Conservation (phyloP, 2,113 vertebrate genomes). For the Dicrurus megarhynchus region DNA sequence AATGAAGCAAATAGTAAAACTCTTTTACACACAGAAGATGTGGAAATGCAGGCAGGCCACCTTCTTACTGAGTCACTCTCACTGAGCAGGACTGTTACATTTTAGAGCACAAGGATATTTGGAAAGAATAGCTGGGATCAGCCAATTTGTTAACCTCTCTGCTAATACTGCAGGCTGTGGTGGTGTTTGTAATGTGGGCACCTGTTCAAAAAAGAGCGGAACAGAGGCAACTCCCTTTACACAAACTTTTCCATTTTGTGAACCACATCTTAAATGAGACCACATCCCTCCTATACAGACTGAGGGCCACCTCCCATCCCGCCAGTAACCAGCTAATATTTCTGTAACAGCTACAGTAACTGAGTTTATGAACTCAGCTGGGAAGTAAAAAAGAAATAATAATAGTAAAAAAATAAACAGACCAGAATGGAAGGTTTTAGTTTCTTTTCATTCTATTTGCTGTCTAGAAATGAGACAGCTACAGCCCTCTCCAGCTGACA, state of each 20-base stretch:
- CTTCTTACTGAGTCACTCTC: neutral
- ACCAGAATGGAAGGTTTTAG: neutral
- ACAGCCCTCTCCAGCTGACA: neutral
- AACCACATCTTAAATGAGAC: conserved; percentile 40
- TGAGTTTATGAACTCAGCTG: neutral
- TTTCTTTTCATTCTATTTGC: neutral
- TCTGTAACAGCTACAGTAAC: neutral
- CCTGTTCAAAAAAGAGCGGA: conserved; percentile 41
- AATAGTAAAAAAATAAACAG: neutral
- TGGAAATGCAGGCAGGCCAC: neutral
- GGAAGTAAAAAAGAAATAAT: neutral
- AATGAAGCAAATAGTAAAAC: neutral
- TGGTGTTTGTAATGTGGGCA: conserved; percentile 34
- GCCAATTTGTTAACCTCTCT: neutral
- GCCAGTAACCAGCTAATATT: neutral
- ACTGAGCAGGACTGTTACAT: neutral
- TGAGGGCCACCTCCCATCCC: neutral
- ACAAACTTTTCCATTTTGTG: conserved; percentile 47
- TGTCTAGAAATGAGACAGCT: neutral
- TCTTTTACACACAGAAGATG: neutral
- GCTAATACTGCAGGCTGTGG: neutral
- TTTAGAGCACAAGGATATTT: neutral
- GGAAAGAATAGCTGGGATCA: neutral
- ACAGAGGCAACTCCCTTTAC: conserved; percentile 42
- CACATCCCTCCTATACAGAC: conserved; percentile 1